Evolutionary conservation across 2,888 invertebrate species (phyloP).

Genomic region (Oligia strigilis): DNA sequence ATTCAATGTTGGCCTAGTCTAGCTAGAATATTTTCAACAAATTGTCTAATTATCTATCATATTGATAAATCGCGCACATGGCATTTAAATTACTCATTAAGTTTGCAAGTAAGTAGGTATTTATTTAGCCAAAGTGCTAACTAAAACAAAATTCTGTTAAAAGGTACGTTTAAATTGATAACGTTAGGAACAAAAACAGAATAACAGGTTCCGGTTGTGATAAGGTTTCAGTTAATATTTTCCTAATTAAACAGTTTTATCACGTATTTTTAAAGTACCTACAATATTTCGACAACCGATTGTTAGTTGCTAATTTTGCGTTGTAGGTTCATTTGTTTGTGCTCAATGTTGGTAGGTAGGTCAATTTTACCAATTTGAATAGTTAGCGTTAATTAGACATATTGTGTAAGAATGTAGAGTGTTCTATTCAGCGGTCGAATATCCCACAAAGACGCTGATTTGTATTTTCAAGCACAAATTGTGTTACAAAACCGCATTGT

Average conservation of each 20-base stretch:
- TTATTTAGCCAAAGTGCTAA: background rate
- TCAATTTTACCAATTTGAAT: slow-evolving; percentile 53
- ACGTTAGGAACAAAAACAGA: slow-evolving; percentile 6
- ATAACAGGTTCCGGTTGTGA: slow-evolving; percentile 35
- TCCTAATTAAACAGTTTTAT: slow-evolving; percentile 23
- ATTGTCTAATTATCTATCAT: slow-evolving; percentile 7
- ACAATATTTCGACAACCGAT: slow-evolving; percentile 14
- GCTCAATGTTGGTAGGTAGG: slow-evolving; percentile 54
- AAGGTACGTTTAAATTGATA: background rate
- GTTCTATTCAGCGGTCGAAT: slow-evolving; percentile 9
- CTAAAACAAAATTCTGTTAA: background rate
- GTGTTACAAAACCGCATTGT: slow-evolving; percentile 44
- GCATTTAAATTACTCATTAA: slow-evolving; percentile 1
- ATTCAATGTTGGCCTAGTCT: slow-evolving; percentile 3
- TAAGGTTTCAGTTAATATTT: slow-evolving; percentile 26
- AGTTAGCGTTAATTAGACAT: slow-evolving; percentile 55
- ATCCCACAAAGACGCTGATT: slow-evolving; percentile 35
- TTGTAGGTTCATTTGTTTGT: slow-evolving; percentile 21
- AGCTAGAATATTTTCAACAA: slow-evolving; percentile 15
- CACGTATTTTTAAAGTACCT: background rate
- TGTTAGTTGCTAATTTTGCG: slow-evolving; percentile 25
- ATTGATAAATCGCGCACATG: background rate
- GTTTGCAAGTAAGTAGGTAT: background rate
- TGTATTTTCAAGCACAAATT: slow-evolving; percentile 42
- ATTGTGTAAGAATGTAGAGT: slow-evolving; percentile 9